Base-by-base conservation (phyloP, 2,888 invertebrate genomes). In the Thereva nobilitata region DNA sequence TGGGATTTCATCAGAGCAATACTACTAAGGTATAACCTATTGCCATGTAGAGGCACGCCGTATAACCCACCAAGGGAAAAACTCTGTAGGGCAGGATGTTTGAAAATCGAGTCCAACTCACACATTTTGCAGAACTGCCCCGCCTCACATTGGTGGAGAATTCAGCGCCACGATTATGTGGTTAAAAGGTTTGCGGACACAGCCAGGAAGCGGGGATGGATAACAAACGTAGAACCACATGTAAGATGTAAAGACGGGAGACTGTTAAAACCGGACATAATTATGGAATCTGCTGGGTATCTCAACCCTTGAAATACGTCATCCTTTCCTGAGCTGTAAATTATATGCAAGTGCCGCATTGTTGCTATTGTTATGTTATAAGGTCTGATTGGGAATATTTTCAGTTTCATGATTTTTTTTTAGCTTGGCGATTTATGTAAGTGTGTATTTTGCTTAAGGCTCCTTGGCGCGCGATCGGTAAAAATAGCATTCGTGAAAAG, bases 111-210 rank as follows among this genome's bases (percentile, higher is more conserved):
- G 10, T 8, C 37, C 9, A 2, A n/a, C 1, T 54, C 38, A 2
- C 54, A 54, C 35, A 35, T 54, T 1, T 40, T 54, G 4, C 54
- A 54, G 38, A 6, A 54, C 4, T 54, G 54, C 40, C 54, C 54
- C 1, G n/a, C 40, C 4, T 38, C 54, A 40, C 54, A 54, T 12
- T n/a, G 40, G 4, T 40, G 8, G 8, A 54, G 54, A 38, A 54
- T 54, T 7, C 4, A 3, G 2, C 23, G 54, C 5, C 54, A 54
- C 38, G 35, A 54, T 38, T 54, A 38, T 40, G n/a, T 54, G 4
- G 7, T 38, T 4, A 35, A 54, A 6, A 4, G 40, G 1, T 6
- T 54, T 2, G 38, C 38, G 4, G 40, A 37, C 4, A 10, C n/a
- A 1, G 40, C 54, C 2, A 9, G 6, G 8, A 54, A 40, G 6